Base-by-base conservation (phyloP, 1,140 invertebrate species). In the Psilanteris sp. region DNA sequence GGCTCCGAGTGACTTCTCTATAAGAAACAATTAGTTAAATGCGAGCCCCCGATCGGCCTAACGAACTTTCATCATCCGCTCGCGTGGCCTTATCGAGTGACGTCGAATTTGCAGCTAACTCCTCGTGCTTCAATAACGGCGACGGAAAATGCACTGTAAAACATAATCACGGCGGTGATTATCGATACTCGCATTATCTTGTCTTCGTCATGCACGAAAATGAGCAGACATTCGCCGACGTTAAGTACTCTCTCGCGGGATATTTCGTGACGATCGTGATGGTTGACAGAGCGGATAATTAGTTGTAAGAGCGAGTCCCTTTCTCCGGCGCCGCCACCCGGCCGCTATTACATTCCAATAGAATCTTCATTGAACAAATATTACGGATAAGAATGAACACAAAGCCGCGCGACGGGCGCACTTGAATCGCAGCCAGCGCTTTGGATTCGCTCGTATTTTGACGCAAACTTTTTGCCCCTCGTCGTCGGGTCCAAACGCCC, bases 351-450 rank as follows among this genome's bases (percentile, higher is more conserved):
- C 64, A 50, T 76, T 73, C 50, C 64, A 46, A 31, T 81, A 72
- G 77, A 80, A 74, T 77, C 74, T 57, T 66, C 18, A 44, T 10
- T 8, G 29, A 72, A 76, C 55, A 72, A 80, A 82, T 84, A 79
- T 82, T 71, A 79, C 48, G 73, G 72, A 80, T 68, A 77, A 79
- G 66, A 24, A 77, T 81, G 76, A 81, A 79, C 61, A 78, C 78
- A 74, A 62, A 74, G 72, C 32, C 44, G 67, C 82, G 79, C 83
- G 80, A 85, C 81, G 79, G 77, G 66, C 74, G 79, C 67, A 67
- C 70, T 84, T 85, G 85, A 83, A 84, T 52, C 77, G 61, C 27
- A 64, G 84, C 83, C 85, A 85, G 80, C 79, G 44, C 82, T 87
- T 85, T 86, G 83, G 82, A 85, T 84, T n/a, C n/a, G n/a, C n/a